Evolutionary conservation across 2,113 vertebrate genomes (phyloP).

Genomic region (Sebastes fasciatus): DNA sequence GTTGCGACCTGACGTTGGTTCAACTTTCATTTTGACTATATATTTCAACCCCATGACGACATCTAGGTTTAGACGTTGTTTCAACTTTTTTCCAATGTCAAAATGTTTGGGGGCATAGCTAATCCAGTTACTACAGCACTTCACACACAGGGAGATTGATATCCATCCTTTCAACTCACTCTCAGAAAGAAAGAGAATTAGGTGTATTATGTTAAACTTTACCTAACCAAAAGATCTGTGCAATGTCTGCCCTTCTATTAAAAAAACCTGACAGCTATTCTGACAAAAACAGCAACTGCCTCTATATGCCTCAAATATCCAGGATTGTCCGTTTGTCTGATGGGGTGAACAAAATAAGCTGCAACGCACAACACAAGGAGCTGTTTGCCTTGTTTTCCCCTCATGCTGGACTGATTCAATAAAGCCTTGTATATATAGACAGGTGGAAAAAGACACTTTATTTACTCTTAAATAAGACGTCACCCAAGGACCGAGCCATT

Average conservation of each 20-base stretch:
- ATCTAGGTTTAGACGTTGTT: too few relatives aligned
- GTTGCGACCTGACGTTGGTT: too few relatives aligned
- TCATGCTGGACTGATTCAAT: constrained; percentile 22
- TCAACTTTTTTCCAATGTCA: too few relatives aligned
- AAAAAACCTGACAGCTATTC: neutral
- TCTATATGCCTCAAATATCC: neutral
- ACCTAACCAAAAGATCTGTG: neutral
- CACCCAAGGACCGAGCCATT: constrained; percentile 13
- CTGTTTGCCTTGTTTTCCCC: neutral
- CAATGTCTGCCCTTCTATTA: constrained; percentile 1
- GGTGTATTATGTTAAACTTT: neutral
- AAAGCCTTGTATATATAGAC: neutral
- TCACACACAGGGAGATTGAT: too few relatives aligned
- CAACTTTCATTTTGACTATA: too few relatives aligned
- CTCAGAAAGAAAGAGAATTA: too few relatives aligned
- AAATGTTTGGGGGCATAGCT: too few relatives aligned
- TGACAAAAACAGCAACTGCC: neutral
- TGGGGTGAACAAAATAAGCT: neutral
- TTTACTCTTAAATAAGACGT: constrained; percentile 33
- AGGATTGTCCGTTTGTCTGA: neutral
- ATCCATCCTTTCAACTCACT: too few relatives aligned
- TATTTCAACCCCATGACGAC: too few relatives aligned
- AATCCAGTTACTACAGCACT: too few relatives aligned
- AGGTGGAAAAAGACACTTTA: constrained; percentile 33
- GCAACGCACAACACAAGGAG: neutral